Base-by-base conservation (phyloP, 2,888 invertebrate species). In the Teleiodes luculella region DNA sequence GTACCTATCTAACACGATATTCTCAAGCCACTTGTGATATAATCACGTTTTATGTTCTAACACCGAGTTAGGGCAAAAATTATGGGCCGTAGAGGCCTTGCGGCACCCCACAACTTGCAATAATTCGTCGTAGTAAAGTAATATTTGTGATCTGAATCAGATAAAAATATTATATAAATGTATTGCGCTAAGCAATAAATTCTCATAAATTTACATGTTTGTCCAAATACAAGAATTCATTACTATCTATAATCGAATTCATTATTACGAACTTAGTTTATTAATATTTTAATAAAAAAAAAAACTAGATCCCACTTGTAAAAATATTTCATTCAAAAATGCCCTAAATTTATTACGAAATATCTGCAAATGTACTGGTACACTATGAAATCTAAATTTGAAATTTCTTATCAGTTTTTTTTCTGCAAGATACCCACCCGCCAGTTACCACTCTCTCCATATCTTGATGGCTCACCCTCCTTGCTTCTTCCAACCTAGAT, bases 1-100 rank as follows among this genome's bases (percentile, higher is more conserved):
- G 72, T 74, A 78, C 74, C 46, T 55, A 50, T 50, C 76, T 75
- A 78, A 72, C 75, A 74, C 71, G 74, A 79, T 76, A 85, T 86
- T 84, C 83, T 76, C 84, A 73, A 83, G 81, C 80, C 78, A 73
- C 80, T 83, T 68, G 62, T 83, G 88, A 89, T 88, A 86, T 83
- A 78, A 89, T 88, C 89, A 74, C 80, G 72, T 78, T 88, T 89
- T 89, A 89, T 86, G 83, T 81, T 80, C 83, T 88, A 83, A 81
- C 88, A 86, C 87, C 78, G 84, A 86, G 86, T 86, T 85, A 83
- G 78, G 76, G 80, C 83, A 85, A 86, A 87, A 89, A 86, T 89
- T 86, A 88, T 87, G 86, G 81, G 73, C 78, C 70, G 69, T 78
- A 73, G 70, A 80, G 64, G 77, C 83, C 86, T 80, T 80, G 84